A percentile compares a stretch with the other conserved stretches of the same genome.
phyloP scores from a whole-genome alignment of 1,140 invertebrate genomes.

The Telenomus remus region DNA sequence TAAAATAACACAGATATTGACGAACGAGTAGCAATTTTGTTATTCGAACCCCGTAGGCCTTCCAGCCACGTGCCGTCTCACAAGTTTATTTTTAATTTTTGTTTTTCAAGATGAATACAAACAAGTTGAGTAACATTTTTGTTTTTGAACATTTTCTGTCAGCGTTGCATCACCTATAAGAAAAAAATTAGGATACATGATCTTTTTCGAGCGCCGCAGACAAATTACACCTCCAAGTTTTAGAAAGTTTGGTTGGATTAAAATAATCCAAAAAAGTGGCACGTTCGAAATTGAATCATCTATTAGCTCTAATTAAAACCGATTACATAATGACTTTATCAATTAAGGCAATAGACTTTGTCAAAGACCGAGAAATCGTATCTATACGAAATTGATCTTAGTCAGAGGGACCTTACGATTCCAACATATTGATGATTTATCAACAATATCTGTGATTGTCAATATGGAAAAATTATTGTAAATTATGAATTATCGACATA shows the following conservation, averaged over 20 bases:
- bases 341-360: not conserved
- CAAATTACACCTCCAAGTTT: not conserved
- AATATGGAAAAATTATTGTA: too few species aligned
- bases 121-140: conserved; percentile 1
- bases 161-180: not conserved
- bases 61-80: too few species aligned
- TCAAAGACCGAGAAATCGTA: too few species aligned
- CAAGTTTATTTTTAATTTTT: conserved; percentile 1
- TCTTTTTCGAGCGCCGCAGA: not conserved
- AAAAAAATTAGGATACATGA: not conserved
- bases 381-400: too few species aligned
- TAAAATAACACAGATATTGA: too few species aligned
- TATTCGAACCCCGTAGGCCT: too few species aligned
- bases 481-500: too few species aligned
- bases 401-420: too few species aligned
- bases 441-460: too few species aligned
- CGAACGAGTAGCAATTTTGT: too few species aligned
- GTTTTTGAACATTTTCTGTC: conserved; percentile 3
- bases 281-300: not conserved
- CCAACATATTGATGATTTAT: too few species aligned
- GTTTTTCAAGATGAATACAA: not conserved
- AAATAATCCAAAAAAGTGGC: conserved; percentile 1
- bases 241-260: not conserved
- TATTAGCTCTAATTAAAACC: not conserved
- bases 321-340: not conserved